phyloP scores from a whole-genome alignment of 2,797 vertebrate genomes.

The Ctenopoma kingsleyae region DNA sequence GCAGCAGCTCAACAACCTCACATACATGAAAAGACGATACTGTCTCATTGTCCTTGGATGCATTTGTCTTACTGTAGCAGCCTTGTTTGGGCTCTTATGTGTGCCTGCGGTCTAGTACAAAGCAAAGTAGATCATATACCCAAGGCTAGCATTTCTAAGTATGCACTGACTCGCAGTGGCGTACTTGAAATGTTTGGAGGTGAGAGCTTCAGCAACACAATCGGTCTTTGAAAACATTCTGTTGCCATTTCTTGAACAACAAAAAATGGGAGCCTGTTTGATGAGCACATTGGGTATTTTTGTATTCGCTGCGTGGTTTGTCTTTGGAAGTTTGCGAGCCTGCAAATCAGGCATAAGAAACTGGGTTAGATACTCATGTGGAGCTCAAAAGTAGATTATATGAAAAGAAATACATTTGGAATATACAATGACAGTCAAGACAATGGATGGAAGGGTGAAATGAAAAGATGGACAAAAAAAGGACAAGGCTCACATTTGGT shows the following conservation, averaged over 20 bases:
- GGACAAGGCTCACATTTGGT: slow-evolving; percentile 24
- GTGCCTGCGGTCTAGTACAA: slow-evolving; percentile 37
- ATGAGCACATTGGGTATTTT: slow-evolving; percentile 43
- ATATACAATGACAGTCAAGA: not conserved
- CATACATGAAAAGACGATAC: slow-evolving; percentile 23
- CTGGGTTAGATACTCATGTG: slow-evolving; percentile 45
- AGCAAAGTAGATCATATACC: slow-evolving; percentile 32
- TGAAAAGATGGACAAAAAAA: slow-evolving; percentile 18
- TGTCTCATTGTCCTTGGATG: slow-evolving; percentile 48
- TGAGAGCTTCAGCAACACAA: slow-evolving; percentile 32
- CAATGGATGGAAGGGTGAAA: not conserved
- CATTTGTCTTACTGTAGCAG: slow-evolving; percentile 14
- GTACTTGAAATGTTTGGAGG: slow-evolving; percentile 50
- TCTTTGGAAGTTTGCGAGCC: slow-evolving; percentile 41
- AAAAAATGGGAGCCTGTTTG: slow-evolving; percentile 23
- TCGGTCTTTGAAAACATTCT: slow-evolving; percentile 40
- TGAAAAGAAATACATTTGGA: slow-evolving; percentile 2
- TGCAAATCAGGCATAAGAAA: slow-evolving; percentile 42
- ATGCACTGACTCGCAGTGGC: slow-evolving; percentile 1
- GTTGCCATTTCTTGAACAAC: slow-evolving; percentile 20
- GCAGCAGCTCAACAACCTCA: slow-evolving; percentile 3
- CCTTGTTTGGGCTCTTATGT: slow-evolving; percentile 36
- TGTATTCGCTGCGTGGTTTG: slow-evolving; percentile 42
- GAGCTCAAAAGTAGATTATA: slow-evolving; percentile 35
- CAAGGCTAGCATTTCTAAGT: slow-evolving; percentile 38